Percentiles rank a stretch among this genome's conserved stretches.
These are phyloP conservation scores for Cacatua alba DNA, from an alignment of 2,113 vertebrate species.

Conservation along the genomic window DNA sequence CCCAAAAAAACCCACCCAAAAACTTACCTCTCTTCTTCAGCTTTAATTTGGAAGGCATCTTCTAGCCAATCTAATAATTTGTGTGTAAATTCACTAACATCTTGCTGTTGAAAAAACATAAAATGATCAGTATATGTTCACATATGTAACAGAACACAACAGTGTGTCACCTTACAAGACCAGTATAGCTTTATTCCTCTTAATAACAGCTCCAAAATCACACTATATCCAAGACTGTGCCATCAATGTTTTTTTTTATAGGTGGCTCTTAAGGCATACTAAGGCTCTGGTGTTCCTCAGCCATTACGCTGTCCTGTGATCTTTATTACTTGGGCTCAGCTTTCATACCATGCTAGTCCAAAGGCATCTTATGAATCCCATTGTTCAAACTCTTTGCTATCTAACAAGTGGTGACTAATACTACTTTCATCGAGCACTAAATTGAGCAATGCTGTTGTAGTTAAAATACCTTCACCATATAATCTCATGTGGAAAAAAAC, in stretches of 20 bases:
- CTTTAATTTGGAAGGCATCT: slow-evolving; percentile 97
- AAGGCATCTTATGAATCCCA: slow-evolving; percentile 22
- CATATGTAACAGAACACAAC: neutral
- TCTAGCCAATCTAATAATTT: slow-evolving; percentile 98
- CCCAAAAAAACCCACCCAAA: neutral
- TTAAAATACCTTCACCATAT: neutral
- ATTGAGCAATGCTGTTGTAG: neutral
- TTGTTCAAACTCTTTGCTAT: slow-evolving; percentile 33
- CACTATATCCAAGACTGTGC: neutral
- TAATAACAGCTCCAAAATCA: neutral
- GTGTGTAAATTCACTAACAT: slow-evolving; percentile 98
- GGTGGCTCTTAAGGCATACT: neutral
- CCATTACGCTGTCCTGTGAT: neutral
- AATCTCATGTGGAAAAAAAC: neutral
- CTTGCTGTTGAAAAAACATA: slow-evolving; percentile 84
- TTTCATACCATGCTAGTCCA: neutral
- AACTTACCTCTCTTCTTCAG: slow-evolving; percentile 89
- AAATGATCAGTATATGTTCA: neutral
- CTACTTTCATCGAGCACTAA: neutral
- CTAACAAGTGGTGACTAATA: neutral
- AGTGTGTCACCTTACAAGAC: neutral
- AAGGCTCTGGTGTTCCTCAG: neutral
- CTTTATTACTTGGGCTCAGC: neutral
- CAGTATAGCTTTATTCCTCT: neutral
- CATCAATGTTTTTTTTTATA: neutral